phyloP scores from a whole-genome alignment of 2,888 invertebrate genomes.

The Orthonevra nobilis region DNA sequence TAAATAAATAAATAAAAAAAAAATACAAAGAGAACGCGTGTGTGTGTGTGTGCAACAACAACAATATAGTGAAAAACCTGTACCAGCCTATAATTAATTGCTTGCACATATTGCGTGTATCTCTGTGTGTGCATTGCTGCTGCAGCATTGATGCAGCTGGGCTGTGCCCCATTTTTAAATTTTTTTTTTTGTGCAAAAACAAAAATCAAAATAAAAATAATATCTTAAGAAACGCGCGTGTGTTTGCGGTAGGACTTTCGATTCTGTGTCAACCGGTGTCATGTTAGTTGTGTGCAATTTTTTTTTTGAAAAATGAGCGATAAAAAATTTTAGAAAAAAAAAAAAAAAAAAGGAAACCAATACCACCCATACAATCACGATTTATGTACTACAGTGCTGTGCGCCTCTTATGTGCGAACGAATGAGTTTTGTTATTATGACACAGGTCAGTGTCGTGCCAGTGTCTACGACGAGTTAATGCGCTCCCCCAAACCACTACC shows the following conservation, averaged over 20 bases:
- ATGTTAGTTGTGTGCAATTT: constrained; percentile 27
- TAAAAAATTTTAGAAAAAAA: constrained; percentile 23
- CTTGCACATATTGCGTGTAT: constrained; percentile 1
- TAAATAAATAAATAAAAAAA: background rate
- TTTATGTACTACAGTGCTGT: constrained; percentile 2
- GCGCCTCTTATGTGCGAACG: constrained; percentile 44
- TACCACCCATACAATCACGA: constrained; percentile 23
- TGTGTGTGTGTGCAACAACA: background rate
- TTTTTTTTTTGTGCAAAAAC: too few species aligned
- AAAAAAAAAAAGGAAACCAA: constrained; percentile 31
- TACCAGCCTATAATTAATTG: constrained; percentile 47
- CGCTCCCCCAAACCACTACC: constrained; percentile 48
- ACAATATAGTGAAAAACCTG: too few species aligned
- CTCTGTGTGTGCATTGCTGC: background rate
- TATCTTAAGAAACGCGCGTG: constrained; percentile 22
- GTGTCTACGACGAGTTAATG: constrained; percentile 20
- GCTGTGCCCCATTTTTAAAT: constrained; percentile 61
- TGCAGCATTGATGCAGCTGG: constrained; percentile 42
- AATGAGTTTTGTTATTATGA: constrained; percentile 64
- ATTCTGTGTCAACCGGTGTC: constrained; percentile 5
- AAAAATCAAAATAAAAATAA: constrained; percentile 19
- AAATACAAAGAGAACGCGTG: background rate
- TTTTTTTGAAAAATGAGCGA: constrained; percentile 20
- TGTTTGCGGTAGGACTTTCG: constrained; percentile 11
- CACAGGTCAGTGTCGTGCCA: constrained; percentile 68